phyloP scores from a whole-genome alignment of 2,888 invertebrate species.

The Hypercompe scribonia region DNA sequence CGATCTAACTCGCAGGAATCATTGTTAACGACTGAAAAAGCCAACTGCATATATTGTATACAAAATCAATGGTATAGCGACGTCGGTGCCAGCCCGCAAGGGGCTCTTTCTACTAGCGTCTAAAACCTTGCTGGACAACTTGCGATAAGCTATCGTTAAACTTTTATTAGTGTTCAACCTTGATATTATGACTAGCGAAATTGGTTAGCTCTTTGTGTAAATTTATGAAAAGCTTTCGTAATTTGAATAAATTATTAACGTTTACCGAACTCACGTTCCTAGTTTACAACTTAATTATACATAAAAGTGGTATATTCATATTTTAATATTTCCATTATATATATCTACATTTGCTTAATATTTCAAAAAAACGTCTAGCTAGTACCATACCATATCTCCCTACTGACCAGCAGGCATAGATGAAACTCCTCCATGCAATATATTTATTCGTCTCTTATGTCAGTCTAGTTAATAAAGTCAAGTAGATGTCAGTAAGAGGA shows the following conservation, averaged over 20 bases:
- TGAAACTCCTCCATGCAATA: no score
- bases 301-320: no score
- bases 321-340: no score
- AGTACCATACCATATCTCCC: no score
- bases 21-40: constrained; percentile 67
- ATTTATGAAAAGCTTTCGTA: constrained; percentile 21
- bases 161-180: constrained; percentile 74
- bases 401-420: no score
- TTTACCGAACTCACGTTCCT: not conserved
- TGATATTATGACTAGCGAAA: constrained; percentile 61
- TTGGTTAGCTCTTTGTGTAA: constrained; percentile 36
- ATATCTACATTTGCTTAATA: no score
- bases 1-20: constrained; percentile 67
- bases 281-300: not conserved
- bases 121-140: constrained; percentile 74
- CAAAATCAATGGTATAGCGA: constrained; percentile 79
- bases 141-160: constrained; percentile 70
- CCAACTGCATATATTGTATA: constrained; percentile 62
- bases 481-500: no score
- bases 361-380: no score
- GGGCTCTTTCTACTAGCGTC: constrained; percentile 53
- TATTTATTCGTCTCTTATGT: no score
- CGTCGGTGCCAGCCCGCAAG: constrained; percentile 71
- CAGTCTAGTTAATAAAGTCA: no score
- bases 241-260: constrained; percentile 9